phyloP scores from a whole-genome alignment of 2,888 invertebrate species.

The Suillia variegata region DNA sequence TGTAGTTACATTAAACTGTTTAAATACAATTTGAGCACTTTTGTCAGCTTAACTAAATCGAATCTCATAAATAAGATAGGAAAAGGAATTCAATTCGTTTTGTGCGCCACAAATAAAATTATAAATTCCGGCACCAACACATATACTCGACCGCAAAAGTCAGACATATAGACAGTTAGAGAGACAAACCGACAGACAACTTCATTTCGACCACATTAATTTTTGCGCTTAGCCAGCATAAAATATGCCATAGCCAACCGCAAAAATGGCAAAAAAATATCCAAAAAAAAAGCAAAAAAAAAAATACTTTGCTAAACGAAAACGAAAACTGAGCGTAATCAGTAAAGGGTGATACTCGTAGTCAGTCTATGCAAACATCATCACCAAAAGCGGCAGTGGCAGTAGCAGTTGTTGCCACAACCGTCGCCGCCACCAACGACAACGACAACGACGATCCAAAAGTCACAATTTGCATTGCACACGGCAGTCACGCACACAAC shows the following conservation, averaged over 20 bases:
- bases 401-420: too few relatives aligned
- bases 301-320: not conserved
- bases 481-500: too few relatives aligned
- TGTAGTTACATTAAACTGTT: too few relatives aligned
- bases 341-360: conserved; percentile 35
- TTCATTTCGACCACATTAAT: conserved; percentile 7
- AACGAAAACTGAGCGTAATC: too few relatives aligned
- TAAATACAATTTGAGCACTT: too few relatives aligned
- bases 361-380: conserved; percentile 35
- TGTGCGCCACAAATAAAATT: not conserved
- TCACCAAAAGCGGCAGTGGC: conserved; percentile 22
- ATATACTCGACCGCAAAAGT: not conserved
- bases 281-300: not conserved
- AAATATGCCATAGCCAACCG: conserved; percentile 5
- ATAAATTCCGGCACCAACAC: not conserved
- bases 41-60: too few relatives aligned
- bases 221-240: conserved; percentile 12
- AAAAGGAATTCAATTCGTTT: not conserved
- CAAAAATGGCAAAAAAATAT: not conserved
- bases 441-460: not conserved
- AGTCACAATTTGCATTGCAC: conserved; percentile 26
- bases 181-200: conserved; percentile 10
- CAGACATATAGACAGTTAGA: too few relatives aligned
- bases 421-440: too few relatives aligned
- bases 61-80: not conserved